Evolutionary conservation across 2,888 invertebrate species (phyloP), one percentile per base, ranked within the genome.

Genomic region (Corbicula japonica): DNA sequence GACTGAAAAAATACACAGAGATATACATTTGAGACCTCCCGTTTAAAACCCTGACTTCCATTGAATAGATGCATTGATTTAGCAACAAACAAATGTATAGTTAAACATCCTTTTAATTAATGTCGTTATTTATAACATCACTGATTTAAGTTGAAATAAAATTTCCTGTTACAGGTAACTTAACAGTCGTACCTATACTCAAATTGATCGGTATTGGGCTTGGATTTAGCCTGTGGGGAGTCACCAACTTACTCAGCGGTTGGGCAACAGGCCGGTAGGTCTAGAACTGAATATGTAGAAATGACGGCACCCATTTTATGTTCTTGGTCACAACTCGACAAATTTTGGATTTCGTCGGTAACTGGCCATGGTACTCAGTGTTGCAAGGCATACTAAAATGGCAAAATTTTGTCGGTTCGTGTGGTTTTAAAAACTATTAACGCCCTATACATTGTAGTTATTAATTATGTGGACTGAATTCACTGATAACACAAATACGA

Each of bases 161-260:
- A 8, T 30, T 58, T 18, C 80, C 21, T 44, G 54, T 87, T 87
- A 35, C 86, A 92, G 94, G 94, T n/a, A 94, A 94, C 86, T 84
- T 94, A 18, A 93, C 92, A 63, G 93, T 94, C 1, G 93, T 94
- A 15, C 94, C 94, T 0, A 94, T 94, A 72, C 92, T 94, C 60
- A 93, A 94, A 85, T 90, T 92, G 15, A 92, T 94, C 56, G 94
- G 94, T 23, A 87, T 94, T 83, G 92, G 93, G 15, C 86, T 94
- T 54, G 94, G 94, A 10, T 84, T 94, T 28, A 92, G 94, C 58
- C 91, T 94, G 52, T 94, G 94, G 94, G 94, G 93, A 41, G 91
- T 93, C 34, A 89, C 92, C 66, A 94, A 94, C 79, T 88, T 94
- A 63, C 77, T 94, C 4, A 88, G 89, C 70, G 94, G 94, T 35